These are phyloP conservation scores for Agelastica alni DNA, from an alignment of 2,888 invertebrate genomes.

Conservation along the genomic window DNA sequence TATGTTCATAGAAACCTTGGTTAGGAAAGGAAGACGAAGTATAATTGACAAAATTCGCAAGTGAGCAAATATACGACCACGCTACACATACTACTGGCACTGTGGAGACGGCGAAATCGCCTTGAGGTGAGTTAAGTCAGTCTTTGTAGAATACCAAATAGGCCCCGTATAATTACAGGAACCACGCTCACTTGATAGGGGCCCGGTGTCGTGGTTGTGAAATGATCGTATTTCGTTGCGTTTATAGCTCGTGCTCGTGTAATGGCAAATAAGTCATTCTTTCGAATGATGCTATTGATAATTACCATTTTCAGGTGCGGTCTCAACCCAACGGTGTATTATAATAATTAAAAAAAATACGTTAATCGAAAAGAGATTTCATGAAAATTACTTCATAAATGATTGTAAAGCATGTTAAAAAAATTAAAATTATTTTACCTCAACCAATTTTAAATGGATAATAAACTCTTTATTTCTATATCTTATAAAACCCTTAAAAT, in stretches of 20 bases:
- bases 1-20: neutral
- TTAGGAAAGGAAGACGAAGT: slow-evolving; percentile 1
- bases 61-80: slow-evolving; percentile 12
- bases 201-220: slow-evolving; percentile 17
- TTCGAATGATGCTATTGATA: neutral
- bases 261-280: slow-evolving; percentile 3
- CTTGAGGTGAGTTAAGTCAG: slow-evolving; percentile 25
- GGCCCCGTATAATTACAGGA: slow-evolving; percentile 32
- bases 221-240: slow-evolving; percentile 6
- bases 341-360: neutral
- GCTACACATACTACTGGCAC: neutral
- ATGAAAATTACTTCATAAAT: too few relatives aligned
- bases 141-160: slow-evolving; percentile 27
- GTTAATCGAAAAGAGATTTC: neutral
- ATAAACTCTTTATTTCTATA: too few relatives aligned
- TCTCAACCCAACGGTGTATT: neutral
- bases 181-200: slow-evolving; percentile 29
- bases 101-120: slow-evolving; percentile 13
- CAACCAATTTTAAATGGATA: too few relatives aligned
- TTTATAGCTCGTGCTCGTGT: slow-evolving; percentile 1
- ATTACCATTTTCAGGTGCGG: neutral
- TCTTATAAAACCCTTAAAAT: too few relatives aligned
- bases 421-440: too few relatives aligned
- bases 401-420: too few relatives aligned
- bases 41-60: slow-evolving; percentile 13